phyloP scores from a whole-genome alignment of 2,888 invertebrate genomes.

The Periphyllus acericola region DNA sequence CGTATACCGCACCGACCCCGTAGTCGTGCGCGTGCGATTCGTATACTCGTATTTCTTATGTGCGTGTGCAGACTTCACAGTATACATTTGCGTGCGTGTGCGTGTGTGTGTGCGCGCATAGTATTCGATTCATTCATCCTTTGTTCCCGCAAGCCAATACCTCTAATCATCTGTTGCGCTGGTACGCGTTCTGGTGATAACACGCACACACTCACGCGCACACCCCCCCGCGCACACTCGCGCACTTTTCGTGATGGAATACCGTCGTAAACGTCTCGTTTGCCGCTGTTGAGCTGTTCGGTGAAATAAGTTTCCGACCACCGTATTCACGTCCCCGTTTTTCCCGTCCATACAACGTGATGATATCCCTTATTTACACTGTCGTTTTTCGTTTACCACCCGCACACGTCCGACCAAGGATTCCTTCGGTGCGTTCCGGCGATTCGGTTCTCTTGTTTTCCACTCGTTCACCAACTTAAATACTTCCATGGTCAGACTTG shows the following conservation, averaged over 20 bases:
- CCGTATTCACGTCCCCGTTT: neutral
- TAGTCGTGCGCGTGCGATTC: neutral
- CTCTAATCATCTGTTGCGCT: slow-evolving; percentile 61
- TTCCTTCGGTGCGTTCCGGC: neutral
- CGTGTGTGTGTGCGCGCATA: neutral
- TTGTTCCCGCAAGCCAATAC: slow-evolving; percentile 57
- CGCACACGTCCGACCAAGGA: neutral
- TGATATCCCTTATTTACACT: slow-evolving; percentile 12
- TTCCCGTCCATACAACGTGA: neutral
- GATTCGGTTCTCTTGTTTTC: too few species aligned
- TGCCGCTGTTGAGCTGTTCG: neutral
- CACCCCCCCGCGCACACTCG: too few species aligned
- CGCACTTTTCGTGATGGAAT: neutral
- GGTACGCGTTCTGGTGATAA: slow-evolving; percentile 49
- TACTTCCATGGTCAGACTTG: too few species aligned
- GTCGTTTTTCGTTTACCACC: neutral
- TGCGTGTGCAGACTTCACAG: too few species aligned
- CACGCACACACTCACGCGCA: neutral
- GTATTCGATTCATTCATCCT: slow-evolving; percentile 61
- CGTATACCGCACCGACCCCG: neutral
- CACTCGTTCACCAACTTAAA: too few species aligned
- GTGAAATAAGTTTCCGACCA: neutral
- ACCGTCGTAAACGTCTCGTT: neutral
- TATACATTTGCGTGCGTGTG: neutral
- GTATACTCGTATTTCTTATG: neutral